Conservation (phyloP, 2,888 invertebrate species). For the Punctoribates punctum region DNA sequence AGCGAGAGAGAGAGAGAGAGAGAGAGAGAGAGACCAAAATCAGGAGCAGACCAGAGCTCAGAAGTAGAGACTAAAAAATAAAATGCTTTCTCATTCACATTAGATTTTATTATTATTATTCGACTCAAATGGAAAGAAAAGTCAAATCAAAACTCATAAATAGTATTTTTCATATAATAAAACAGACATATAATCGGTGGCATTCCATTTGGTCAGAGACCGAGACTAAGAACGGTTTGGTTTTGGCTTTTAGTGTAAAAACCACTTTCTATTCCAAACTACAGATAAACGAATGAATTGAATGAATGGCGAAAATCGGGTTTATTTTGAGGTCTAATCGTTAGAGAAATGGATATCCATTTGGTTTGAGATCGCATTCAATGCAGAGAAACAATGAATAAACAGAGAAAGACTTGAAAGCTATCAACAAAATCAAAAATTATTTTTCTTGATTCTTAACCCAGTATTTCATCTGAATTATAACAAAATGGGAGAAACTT, state of each 20-base stretch:
- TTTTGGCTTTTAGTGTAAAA: constrained; percentile 26
- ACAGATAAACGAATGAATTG: constrained; percentile 24
- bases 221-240: neutral
- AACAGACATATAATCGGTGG: constrained; percentile 24
- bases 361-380: constrained; percentile 24
- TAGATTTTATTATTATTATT: constrained; percentile 35
- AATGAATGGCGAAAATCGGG: no score
- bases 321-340: constrained; percentile 13
- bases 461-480: neutral
- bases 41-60: constrained; percentile 3
- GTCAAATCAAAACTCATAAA: constrained; percentile 36
- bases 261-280: constrained; percentile 28
- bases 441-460: no score
- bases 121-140: constrained; percentile 18
- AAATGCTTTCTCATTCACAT: constrained; percentile 35
- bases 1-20: neutral
- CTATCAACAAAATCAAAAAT: no score
- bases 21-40: neutral
- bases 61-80: neutral
- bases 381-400: constrained; percentile 11
- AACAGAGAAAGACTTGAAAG: no score
- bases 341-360: constrained; percentile 27
- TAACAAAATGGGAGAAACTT: neutral
- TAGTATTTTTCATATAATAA: constrained; percentile 38
- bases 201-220: neutral